Conservation (phyloP, 2,888 invertebrate species). For the Drosophila nigritarsus region DNA sequence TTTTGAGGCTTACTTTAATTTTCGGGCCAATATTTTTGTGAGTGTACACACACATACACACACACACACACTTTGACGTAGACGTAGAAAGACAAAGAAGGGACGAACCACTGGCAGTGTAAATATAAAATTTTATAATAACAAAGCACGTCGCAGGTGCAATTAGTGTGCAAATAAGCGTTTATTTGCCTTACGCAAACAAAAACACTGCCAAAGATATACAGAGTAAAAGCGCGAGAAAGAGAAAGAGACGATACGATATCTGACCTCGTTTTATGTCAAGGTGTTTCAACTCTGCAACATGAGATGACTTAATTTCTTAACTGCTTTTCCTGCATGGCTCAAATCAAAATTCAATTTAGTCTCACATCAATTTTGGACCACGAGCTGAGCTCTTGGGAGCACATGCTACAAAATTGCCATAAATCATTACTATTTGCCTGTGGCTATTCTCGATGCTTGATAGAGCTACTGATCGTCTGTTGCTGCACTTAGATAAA, state of each 20-base stretch:
- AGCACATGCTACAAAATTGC: constrained; percentile 40
- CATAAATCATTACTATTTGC: constrained; percentile 46
- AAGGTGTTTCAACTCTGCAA: constrained; percentile 47
- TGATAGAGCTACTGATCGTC: constrained; percentile 52
- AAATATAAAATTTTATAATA: constrained; percentile 79
- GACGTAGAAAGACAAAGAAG: constrained; percentile 42
- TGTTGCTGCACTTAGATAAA: constrained; percentile 52
- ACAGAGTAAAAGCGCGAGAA: neutral
- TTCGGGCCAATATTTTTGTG: neutral
- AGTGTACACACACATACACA: constrained; percentile 23
- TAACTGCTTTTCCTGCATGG: neutral
- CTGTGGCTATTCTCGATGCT: constrained; percentile 10
- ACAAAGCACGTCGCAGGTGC: constrained; percentile 81
- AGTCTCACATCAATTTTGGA: constrained; percentile 28
- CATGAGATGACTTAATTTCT: constrained; percentile 32
- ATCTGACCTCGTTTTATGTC: constrained; percentile 70
- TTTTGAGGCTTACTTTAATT: neutral
- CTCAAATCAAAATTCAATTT: constrained; percentile 70
- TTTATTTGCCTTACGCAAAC: constrained; percentile 69
- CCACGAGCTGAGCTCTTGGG: constrained; percentile 31
- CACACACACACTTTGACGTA: constrained; percentile 6
- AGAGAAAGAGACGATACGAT: constrained; percentile 2
- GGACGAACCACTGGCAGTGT: constrained; percentile 53
- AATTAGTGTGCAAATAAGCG: constrained; percentile 80
- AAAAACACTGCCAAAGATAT: constrained; percentile 30